Base-by-base conservation (phyloP, 2,888 invertebrate genomes). In the Germaria angustata region DNA sequence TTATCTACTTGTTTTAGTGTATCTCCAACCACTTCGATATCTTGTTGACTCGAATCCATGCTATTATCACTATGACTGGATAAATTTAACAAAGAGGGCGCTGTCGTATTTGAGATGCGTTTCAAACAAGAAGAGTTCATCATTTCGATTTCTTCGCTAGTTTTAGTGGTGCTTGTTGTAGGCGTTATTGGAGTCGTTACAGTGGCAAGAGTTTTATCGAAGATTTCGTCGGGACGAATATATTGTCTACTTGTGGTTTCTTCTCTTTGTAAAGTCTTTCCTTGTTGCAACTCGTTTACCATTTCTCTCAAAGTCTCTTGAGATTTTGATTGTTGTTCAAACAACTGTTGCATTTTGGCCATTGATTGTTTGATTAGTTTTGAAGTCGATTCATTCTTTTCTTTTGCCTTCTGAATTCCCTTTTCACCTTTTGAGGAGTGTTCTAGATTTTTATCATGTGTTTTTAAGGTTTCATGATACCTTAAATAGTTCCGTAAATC, bases 341-440 rank as follows among this genome's bases (percentile, higher is more conserved):
- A 89, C 0, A 89, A 85, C 41, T 85, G 71, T 55, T 89, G 85
- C 88, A 89, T 89, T 84, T 86, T 88, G 46, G 86, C 87, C 87
- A 90, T 87, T 8, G 89, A 89, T 2, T 87, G 88, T 55, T 87
- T 86, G 15, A 89, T 71, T 20, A 85, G 32, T 8, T 76, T 20
- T 1, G 68, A 59, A n/a, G 65, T 66, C 9, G 28, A 46, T 15
- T 44, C 75, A 2, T 11, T n/a, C n/a, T 36, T 20, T 39, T 7
- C 36, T 1, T 0, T 17, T 24, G 55, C 2, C 1, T 36, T 73
- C 9, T 41, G 22, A 39, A 22, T 22, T 22, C n/a, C 11, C 11
- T 55, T 24, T 1, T 28, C 0, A 28, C 24, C 53, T 11, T 59
- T 80, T 41, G 46, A 28, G 3, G 11, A 17, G 20, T 41, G n/a